Evolutionary conservation across 2,113 vertebrate genomes (phyloP).

Genomic region (Peromyscus maniculatus): DNA sequence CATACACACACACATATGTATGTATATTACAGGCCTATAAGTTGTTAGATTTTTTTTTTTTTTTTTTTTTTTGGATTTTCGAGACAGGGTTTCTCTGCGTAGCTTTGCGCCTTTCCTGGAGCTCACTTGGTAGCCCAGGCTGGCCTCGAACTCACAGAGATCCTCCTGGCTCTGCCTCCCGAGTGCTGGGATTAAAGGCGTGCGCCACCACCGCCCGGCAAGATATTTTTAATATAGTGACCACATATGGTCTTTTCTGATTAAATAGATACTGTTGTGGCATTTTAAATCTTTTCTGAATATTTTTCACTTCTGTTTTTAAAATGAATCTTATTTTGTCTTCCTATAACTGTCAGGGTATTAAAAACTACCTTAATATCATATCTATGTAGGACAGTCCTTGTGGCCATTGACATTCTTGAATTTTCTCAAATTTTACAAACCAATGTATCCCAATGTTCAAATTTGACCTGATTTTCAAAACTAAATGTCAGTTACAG

Average conservation of each 20-base stretch:
- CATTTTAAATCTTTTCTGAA: constrained; percentile 23
- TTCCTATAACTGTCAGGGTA: background rate
- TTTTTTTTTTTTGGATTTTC: too few species aligned
- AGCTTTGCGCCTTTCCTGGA: too few species aligned
- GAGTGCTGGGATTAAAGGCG: too few species aligned
- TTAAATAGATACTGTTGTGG: constrained; percentile 49
- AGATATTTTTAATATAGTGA: constrained; percentile 56
- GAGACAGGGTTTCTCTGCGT: too few species aligned
- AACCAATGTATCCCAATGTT: background rate
- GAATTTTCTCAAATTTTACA: constrained; percentile 48
- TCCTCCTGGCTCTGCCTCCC: too few species aligned
- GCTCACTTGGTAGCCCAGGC: too few species aligned
- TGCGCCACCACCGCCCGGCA: too few species aligned
- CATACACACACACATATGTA: background rate
- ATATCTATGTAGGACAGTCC: background rate
- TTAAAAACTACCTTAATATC: background rate
- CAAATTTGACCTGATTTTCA: constrained; percentile 36
- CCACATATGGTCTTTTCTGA: constrained; percentile 41
- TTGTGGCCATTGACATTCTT: background rate
- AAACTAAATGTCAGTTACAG: background rate
- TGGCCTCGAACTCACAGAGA: too few species aligned
- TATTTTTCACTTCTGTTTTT: background rate
- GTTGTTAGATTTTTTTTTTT: constrained; percentile 56
- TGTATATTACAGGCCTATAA: constrained; percentile 26
- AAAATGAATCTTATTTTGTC: background rate